A percentile compares a stretch with the other conserved stretches of the same genome.
These are phyloP conservation scores for Apodemia hepburni DNA, from an alignment of 2,888 invertebrate species.

Conservation along the genomic window DNA sequence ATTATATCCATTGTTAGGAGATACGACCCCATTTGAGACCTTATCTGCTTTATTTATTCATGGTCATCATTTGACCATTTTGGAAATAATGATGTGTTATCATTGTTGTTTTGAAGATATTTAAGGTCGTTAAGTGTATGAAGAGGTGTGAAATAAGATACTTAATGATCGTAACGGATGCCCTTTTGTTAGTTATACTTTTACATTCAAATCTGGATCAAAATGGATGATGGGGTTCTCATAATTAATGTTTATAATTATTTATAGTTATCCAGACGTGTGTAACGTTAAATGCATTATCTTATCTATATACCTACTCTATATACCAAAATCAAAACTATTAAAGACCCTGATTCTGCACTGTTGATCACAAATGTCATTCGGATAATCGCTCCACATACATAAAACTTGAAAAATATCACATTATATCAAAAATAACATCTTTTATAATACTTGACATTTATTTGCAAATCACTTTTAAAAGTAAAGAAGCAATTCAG, in stretches of 20 bases:
- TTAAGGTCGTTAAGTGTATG: constrained; percentile 60
- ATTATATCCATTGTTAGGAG: constrained; percentile 57
- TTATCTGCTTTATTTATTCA: constrained; percentile 73
- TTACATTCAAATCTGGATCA: constrained; percentile 36
- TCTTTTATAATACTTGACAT: too few relatives aligned
- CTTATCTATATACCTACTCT: too few relatives aligned
- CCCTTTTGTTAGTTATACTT: constrained; percentile 43
- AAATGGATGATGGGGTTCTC: constrained; percentile 31
- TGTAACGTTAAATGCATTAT: too few relatives aligned
- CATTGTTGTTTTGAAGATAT: constrained; percentile 62
- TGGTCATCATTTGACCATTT: constrained; percentile 80
- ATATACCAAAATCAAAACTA: too few relatives aligned
- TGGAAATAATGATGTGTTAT: constrained; percentile 70
- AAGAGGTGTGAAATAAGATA: constrained; percentile 72
- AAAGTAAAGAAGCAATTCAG: too few relatives aligned
- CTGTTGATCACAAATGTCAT: too few relatives aligned
- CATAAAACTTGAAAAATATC: too few relatives aligned
- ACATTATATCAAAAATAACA: too few relatives aligned
- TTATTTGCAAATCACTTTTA: too few relatives aligned
- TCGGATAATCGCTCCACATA: too few relatives aligned
- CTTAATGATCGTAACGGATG: constrained; percentile 63
- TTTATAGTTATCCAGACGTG: background rate
- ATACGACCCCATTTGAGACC: constrained; percentile 49
- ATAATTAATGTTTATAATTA: constrained; percentile 2
- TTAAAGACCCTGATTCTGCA: too few relatives aligned